These are phyloP conservation scores for Enteromius radiatus DNA, from an alignment of 2,797 vertebrate species.

Conservation along the genomic window DNA sequence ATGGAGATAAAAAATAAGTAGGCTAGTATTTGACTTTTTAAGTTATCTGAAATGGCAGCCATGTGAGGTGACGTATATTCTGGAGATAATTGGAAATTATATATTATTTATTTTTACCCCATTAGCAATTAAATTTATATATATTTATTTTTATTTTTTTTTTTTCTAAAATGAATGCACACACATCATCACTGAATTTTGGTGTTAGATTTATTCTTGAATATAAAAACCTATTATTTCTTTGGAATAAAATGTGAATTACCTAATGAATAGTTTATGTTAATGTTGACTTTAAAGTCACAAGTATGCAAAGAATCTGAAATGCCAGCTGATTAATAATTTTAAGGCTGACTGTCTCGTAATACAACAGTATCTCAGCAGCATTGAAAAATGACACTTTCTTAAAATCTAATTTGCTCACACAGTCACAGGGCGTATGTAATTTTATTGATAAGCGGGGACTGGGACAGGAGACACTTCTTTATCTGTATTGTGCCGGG, in stretches of 20 bases:
- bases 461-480: conserved; percentile 38
- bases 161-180: neutral
- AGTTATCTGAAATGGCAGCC: too few species aligned
- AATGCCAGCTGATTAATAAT: conserved; percentile 1
- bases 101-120: too few species aligned
- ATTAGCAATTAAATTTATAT: neutral
- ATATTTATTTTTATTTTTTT: neutral
- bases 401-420: conserved; percentile 63
- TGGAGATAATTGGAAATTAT: too few species aligned
- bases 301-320: neutral
- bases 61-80: too few species aligned
- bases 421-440: conserved; percentile 63
- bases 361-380: conserved; percentile 38
- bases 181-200: neutral
- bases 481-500: conserved; percentile 57
- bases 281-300: neutral
- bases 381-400: conserved; percentile 64
- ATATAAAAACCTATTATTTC: neutral
- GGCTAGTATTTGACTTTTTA: too few species aligned
- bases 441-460: conserved; percentile 65
- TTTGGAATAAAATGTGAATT: neutral
- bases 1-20: too few species aligned
- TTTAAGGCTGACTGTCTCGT: conserved; percentile 12
- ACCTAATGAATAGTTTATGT: neutral
- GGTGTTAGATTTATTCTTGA: neutral